Evolutionary conservation across 2,888 invertebrate species (phyloP).

Genomic region (Harpagoxenus sublaevis): DNA sequence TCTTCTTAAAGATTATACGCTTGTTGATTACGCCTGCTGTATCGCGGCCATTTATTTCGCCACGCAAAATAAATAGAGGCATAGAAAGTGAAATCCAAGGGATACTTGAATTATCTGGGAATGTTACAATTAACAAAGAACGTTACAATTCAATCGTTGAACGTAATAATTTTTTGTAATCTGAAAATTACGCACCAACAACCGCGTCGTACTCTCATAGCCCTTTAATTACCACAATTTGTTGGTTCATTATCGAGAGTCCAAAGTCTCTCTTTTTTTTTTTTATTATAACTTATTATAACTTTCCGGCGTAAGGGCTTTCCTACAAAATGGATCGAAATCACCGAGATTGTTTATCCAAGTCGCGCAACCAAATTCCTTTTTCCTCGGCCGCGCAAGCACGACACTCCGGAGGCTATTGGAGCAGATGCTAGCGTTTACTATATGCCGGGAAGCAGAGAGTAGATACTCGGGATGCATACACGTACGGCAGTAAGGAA

Average conservation of each 20-base stretch:
- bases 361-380: neutral
- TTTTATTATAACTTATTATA: no score
- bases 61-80: neutral
- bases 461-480: neutral
- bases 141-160: neutral
- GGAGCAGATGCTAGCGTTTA: neutral
- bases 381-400: neutral
- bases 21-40: neutral
- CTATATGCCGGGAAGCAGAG: neutral
- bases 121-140: neutral
- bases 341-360: neutral
- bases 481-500: constrained; percentile 10
- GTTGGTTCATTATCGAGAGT: no score
- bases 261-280: no score
- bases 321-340: neutral
- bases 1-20: constrained; percentile 34
- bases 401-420: neutral
- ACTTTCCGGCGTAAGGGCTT: neutral
- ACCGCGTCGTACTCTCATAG: no score
- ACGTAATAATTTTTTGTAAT: no score
- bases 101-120: neutral
- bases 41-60: constrained; percentile 1
- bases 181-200: no score
- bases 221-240: no score
- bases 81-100: neutral